Base-by-base conservation (phyloP, 2,113 vertebrate genomes). In the Centropus bengalensis region DNA sequence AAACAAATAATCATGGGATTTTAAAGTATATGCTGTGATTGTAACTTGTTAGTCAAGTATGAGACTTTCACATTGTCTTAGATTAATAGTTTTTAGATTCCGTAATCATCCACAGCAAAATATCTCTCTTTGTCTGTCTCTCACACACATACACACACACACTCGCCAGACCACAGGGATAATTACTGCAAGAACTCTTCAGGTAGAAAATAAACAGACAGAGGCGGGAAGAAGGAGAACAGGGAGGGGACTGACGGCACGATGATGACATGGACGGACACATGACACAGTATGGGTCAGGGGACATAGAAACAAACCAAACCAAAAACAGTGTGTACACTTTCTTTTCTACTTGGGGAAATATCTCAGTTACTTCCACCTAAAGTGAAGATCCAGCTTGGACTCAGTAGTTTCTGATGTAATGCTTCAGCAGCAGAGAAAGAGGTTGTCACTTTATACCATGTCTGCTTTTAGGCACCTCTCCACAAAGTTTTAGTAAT, bases 271-370 rank as follows among this genome's bases (percentile, higher is more conserved):
- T 36, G 36, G 36, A 36, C 36, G 36, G 36, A 36, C 36, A 36
- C 36, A 36, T 36, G 36, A 36, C 36, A 36, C 36, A 36, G 36
- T 9, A 36, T 36, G 36, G 36, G 36, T 36, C 36, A 36, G 36
- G 36, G 36, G 36, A 9, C 36, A 36, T 36, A 36, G 36, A 17
- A 44, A 32, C 13, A 30, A 73, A 27, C 22, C 19, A 33, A 58
- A 3, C 4, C 33, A 49, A 47, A 20, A n/a, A 3, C 14, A 58
- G 7, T 18, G 73, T 56, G 3, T 1, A 45, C 6, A 11, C 2
- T 47, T 69, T 80, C 19, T 64, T 8, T 64, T 77, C 32, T 13
- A 38, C 10, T 60, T 69, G 18, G 3, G 8, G 5, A 8, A 52
- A 3, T 69, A 42, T 32, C 22, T 9, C 56, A 19, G 24, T 44